Percentiles rank a stretch among this genome's conserved stretches.
Conservation (phyloP, 2,113 vertebrate genomes). For the Rhinichthys klamathensis region DNA sequence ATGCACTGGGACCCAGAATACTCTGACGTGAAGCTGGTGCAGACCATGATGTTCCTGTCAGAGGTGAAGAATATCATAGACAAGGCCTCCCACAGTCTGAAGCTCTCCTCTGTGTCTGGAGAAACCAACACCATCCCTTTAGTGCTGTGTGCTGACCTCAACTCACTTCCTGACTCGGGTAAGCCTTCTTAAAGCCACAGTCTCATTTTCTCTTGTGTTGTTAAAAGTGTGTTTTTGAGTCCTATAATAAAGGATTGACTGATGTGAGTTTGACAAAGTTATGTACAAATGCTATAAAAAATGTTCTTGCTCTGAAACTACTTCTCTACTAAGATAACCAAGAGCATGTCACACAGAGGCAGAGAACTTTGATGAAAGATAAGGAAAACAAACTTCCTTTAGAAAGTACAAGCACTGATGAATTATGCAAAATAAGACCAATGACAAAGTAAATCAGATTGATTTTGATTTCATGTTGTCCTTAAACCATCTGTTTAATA, state of each 20-base stretch:
- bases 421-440: background rate
- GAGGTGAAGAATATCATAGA: slow-evolving; percentile 98
- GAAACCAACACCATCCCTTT: slow-evolving; percentile 93
- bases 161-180: slow-evolving; percentile 98
- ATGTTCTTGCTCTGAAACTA: background rate
- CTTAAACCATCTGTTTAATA: background rate
- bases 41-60: slow-evolving; percentile 99
- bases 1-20: slow-evolving; percentile 99
- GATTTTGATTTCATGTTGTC: background rate
- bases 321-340: too few relatives aligned
- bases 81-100: slow-evolving; percentile 91
- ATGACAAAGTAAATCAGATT: background rate
- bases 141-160: slow-evolving; percentile 97
- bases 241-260: background rate
- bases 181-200: slow-evolving; percentile 56
- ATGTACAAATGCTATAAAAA: too few relatives aligned
- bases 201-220: background rate
- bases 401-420: background rate
- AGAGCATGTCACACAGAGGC: too few relatives aligned
- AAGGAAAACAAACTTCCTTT: too few relatives aligned
- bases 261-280: background rate
- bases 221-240: background rate
- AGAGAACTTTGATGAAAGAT: too few relatives aligned
- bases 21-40: slow-evolving; percentile 96
- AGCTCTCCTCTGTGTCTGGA: slow-evolving; percentile 83